phyloP scores from a whole-genome alignment of 2,797 vertebrate species.

The Clarias platycephalus region DNA sequence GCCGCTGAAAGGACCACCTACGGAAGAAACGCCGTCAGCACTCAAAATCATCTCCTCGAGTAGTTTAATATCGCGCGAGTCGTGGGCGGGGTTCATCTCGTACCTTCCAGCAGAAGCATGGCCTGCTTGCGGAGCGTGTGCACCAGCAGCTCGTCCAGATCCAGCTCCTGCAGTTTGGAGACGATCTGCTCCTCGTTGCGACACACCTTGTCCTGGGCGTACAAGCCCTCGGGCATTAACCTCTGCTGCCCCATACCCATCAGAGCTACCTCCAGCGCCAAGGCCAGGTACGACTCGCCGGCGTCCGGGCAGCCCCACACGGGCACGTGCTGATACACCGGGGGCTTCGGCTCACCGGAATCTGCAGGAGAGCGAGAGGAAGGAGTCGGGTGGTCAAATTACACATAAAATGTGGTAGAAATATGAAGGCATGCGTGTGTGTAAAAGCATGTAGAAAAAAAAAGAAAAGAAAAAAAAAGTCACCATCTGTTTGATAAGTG shows the following conservation, averaged over 20 bases:
- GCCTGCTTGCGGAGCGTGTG: constrained; percentile 92
- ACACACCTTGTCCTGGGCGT: constrained; percentile 97
- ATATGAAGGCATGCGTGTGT: background rate
- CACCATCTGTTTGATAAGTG: constrained; percentile 10
- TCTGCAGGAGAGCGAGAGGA: constrained; percentile 69
- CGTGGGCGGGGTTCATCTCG: background rate
- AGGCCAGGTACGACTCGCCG: constrained; percentile 89
- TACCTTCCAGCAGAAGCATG: constrained; percentile 91
- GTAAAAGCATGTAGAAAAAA: background rate
- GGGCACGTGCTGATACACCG: constrained; percentile 90
- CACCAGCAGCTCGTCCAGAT: constrained; percentile 88
- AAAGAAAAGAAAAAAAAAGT: too few species aligned
- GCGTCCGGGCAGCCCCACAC: constrained; percentile 80
- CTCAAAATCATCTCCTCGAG: background rate
- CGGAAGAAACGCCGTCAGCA: constrained; percentile 19
- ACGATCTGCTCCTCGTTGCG: constrained; percentile 97
- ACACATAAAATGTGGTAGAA: background rate
- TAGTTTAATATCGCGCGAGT: background rate
- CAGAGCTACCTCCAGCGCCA: constrained; percentile 93
- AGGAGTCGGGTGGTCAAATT: background rate
- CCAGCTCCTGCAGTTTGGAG: constrained; percentile 89
- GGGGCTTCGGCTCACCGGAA: constrained; percentile 84
- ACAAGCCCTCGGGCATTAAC: constrained; percentile 96
- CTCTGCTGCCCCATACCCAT: constrained; percentile 99
- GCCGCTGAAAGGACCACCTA: constrained; percentile 95